Conservation (phyloP, 2,888 invertebrate species). For the Drosophila mayaguana region DNA sequence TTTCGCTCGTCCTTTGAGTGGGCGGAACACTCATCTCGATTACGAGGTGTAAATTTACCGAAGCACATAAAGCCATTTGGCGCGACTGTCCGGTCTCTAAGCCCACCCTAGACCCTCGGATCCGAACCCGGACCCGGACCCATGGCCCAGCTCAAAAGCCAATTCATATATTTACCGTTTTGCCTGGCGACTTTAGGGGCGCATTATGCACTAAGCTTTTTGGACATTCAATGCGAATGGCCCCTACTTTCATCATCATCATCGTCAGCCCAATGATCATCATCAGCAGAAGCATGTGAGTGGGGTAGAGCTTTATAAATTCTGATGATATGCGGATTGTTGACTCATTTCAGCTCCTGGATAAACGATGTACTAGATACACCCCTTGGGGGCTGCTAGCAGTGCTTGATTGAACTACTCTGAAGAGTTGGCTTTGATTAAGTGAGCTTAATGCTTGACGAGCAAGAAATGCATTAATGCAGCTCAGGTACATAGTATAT, state of each 20-base stretch:
- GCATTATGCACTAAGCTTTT: conserved; percentile 56
- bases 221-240: conserved; percentile 36
- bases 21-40: conserved; percentile 68
- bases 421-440: conserved; percentile 7
- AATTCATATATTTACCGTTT: conserved; percentile 78
- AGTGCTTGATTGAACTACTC: conserved; percentile 12
- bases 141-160: conserved; percentile 68
- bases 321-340: conserved; percentile 63
- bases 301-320: conserved; percentile 61
- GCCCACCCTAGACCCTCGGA: conserved; percentile 48
- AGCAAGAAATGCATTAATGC: neutral
- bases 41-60: conserved; percentile 82
- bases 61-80: conserved; percentile 80
- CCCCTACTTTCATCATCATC: conserved; percentile 5
- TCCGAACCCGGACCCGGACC: neutral
- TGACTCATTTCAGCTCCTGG: conserved; percentile 25
- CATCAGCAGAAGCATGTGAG: conserved; percentile 7
- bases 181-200: conserved; percentile 59
- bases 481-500: neutral
- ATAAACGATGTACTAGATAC: conserved; percentile 12
- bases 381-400: conserved; percentile 3
- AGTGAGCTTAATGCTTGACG: neutral
- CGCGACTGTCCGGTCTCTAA: conserved; percentile 47
- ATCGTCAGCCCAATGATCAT: neutral
- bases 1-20: neutral